phyloP scores from a whole-genome alignment of 2,797 vertebrate genomes.

The Sternarchorhynchus goeldii region DNA sequence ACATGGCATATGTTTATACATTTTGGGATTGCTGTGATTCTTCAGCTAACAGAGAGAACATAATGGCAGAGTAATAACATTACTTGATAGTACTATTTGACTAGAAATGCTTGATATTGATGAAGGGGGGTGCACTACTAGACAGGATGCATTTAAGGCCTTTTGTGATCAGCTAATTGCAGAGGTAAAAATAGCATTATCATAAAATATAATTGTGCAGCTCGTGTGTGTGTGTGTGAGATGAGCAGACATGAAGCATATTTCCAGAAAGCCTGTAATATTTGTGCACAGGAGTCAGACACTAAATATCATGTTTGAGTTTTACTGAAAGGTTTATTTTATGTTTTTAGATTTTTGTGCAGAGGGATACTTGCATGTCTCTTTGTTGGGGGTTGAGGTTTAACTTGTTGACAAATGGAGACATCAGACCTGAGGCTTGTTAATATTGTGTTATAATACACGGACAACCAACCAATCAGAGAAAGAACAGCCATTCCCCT shows the following conservation, averaged over 20 bases:
- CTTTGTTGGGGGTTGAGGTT: background rate
- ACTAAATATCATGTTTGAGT: conserved; percentile 16
- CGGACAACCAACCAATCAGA: conserved; percentile 2
- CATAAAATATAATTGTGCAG: background rate
- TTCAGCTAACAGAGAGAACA: background rate
- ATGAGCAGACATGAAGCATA: no score
- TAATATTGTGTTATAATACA: conserved; percentile 1
- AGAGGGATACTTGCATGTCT: background rate
- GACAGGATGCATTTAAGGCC: background rate
- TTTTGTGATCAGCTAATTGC: conserved; percentile 17
- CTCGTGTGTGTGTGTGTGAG: background rate
- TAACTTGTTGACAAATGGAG: conserved; percentile 10
- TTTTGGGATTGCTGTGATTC: background rate
- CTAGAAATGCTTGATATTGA: conserved; percentile 10
- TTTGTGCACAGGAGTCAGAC: background rate
- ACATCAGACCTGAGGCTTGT: background rate
- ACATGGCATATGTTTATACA: background rate
- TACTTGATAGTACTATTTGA: conserved; percentile 24
- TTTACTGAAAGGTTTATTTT: background rate
- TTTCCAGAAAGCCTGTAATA: conserved; percentile 13
- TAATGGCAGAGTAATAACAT: background rate
- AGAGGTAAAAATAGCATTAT: background rate
- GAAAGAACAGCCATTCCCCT: conserved; percentile 16
- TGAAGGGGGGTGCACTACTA: background rate
- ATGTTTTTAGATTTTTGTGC: background rate